Evolutionary conservation across 2,888 invertebrate genomes (phyloP).

Genomic region (Mythimna vitellina): DNA sequence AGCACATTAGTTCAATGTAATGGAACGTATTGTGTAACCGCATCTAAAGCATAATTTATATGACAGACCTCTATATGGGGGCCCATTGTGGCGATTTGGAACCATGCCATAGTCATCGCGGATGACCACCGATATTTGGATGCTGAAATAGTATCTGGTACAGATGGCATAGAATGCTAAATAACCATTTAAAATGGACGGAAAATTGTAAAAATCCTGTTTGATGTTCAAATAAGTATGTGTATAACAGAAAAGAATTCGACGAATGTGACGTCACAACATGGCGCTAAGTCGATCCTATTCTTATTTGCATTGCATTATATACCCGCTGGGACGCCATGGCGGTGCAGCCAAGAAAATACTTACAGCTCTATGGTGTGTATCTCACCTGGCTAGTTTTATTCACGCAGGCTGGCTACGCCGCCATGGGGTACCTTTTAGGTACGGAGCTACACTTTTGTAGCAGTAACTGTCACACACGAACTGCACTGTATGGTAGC

Average conservation of each 20-base stretch:
- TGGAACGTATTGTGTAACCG: slow-evolving; percentile 78
- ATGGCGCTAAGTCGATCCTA: no score
- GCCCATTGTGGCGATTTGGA: slow-evolving; percentile 81
- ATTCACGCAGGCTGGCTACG: no score
- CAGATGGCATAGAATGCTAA: slow-evolving; percentile 41
- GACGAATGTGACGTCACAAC: no score
- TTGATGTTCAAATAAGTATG: slow-evolving; percentile 24
- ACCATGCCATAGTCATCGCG: slow-evolving; percentile 78
- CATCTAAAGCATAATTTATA: slow-evolving; percentile 80
- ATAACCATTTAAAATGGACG: slow-evolving; percentile 33
- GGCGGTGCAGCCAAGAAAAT: no score
- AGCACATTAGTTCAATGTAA: slow-evolving; percentile 78
- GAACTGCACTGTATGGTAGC: not conserved
- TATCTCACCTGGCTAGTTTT: no score
- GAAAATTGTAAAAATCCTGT: slow-evolving; percentile 19
- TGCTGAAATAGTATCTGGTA: slow-evolving; percentile 65
- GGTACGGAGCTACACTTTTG: no score
- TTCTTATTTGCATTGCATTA: no score
- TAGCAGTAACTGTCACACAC: no score
- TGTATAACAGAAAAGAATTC: slow-evolving; percentile 40
- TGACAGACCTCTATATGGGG: slow-evolving; percentile 73
- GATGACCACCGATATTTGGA: slow-evolving; percentile 67
- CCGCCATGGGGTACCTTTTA: no score
- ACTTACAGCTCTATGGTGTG: no score
- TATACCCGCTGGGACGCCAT: no score